Evolutionary conservation across 2,797 vertebrate species (phyloP).

Genomic region (Oreonectes daqikongensis): DNA sequence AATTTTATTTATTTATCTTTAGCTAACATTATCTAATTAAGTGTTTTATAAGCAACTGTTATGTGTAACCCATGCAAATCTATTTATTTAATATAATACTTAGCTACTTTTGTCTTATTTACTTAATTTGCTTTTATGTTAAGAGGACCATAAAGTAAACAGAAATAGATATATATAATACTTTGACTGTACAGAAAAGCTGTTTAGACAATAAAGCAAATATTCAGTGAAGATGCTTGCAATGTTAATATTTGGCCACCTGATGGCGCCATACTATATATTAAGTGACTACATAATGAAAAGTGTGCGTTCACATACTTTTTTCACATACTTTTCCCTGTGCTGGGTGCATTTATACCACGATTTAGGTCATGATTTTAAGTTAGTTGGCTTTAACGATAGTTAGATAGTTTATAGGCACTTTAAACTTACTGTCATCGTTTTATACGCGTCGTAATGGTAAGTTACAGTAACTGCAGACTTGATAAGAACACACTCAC

Average conservation of each 20-base stretch:
- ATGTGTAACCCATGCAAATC: not conserved
- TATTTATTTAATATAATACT: no score
- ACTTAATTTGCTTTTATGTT: not conserved
- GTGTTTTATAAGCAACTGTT: not conserved
- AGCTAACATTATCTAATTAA: no score
- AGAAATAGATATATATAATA: not conserved
- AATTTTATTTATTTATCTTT: not conserved
- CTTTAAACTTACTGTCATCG: no score
- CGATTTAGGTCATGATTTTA: no score
- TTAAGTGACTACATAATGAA: no score
- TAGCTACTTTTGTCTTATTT: not conserved
- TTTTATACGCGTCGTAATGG: no score
- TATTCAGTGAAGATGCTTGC: not conserved
- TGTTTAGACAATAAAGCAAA: not conserved
- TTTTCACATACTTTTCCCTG: no score
- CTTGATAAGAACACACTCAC: not conserved
- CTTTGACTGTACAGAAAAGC: not conserved
- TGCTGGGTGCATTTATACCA: no score
- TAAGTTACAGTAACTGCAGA: no score
- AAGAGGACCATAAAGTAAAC: not conserved
- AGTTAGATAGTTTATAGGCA: no score
- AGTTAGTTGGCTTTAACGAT: no score
- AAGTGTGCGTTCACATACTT: no score
- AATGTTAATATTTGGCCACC: not conserved
- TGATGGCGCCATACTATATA: not conserved